Evolutionary conservation across 2,888 invertebrate species (phyloP).

Genomic region (Beris chalybata): DNA sequence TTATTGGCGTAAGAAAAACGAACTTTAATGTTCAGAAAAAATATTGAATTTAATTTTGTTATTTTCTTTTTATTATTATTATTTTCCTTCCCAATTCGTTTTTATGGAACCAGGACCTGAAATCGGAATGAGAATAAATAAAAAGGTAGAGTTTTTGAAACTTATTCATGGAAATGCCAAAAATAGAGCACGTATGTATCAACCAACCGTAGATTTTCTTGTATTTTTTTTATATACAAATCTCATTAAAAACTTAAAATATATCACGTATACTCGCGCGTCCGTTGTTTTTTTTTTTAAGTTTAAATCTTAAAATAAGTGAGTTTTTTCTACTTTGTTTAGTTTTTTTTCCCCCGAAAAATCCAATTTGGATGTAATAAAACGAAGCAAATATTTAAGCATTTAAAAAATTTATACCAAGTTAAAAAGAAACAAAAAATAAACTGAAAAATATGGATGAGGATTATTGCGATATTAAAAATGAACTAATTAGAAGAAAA

Average conservation of each 20-base stretch:
- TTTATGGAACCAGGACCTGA: not conserved
- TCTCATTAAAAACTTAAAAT: not conserved
- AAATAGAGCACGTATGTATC: not conserved
- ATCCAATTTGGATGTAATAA: no score
- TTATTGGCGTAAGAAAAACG: constrained; percentile 4
- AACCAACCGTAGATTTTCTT: no score
- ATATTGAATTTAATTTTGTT: not conserved
- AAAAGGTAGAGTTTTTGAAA: not conserved
- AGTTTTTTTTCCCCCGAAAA: not conserved
- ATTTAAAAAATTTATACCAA: not conserved
- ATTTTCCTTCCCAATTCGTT: not conserved
- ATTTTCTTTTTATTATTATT: not conserved
- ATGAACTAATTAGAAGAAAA: no score
- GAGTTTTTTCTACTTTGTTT: constrained; percentile 1
- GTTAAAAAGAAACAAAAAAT: not conserved
- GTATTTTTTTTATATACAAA: no score
- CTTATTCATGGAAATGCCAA: not conserved
- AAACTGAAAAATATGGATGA: not conserved
- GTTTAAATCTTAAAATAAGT: no score
- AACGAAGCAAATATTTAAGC: no score
- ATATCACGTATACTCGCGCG: no score
- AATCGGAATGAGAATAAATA: not conserved
- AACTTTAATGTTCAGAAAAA: no score
- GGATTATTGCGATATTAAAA: not conserved
- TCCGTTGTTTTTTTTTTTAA: not conserved